Percentiles rank a stretch among this genome's conserved stretches.
These are phyloP conservation scores for Ectemnius lituratus DNA, from an alignment of 2,888 invertebrate genomes.

Conservation along the genomic window DNA sequence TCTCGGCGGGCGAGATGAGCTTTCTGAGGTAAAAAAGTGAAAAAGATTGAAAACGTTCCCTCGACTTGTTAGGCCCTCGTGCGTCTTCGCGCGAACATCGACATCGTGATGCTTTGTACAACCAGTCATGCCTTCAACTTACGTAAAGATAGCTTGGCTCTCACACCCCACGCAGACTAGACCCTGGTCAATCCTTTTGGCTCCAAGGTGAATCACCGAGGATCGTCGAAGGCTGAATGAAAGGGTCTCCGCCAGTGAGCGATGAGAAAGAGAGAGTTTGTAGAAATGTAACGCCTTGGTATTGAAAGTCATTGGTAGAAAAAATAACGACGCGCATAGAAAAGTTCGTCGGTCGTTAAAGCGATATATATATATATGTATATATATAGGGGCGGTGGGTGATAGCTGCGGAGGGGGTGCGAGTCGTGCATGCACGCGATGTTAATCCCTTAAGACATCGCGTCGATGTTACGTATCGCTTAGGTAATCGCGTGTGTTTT, in stretches of 20 bases:
- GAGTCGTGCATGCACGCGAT: not conserved
- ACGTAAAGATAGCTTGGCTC: not conserved
- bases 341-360: constrained; percentile 21
- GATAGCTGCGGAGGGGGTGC: not conserved
- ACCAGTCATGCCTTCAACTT: constrained; percentile 14
- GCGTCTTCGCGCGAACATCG: constrained; percentile 57
- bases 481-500: constrained; percentile 50
- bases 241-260: not conserved
- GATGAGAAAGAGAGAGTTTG: constrained; percentile 13
- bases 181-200: not conserved
- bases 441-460: constrained; percentile 17
- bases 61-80: constrained; percentile 59
- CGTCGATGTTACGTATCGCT: constrained; percentile 23
- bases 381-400: not conserved
- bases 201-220: not conserved
- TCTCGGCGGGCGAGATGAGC: not conserved
- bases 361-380: not conserved
- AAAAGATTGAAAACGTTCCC: constrained; percentile 20
- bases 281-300: constrained; percentile 22
- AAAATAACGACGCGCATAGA: constrained; percentile 43
- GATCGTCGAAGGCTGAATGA: not conserved
- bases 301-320: constrained; percentile 45
- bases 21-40: constrained; percentile 13
- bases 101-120: constrained; percentile 53
- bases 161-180: too few relatives aligned